These are phyloP conservation scores for Pollachius pollachius DNA, from an alignment of 2,113 vertebrate species.

Conservation along the genomic window DNA sequence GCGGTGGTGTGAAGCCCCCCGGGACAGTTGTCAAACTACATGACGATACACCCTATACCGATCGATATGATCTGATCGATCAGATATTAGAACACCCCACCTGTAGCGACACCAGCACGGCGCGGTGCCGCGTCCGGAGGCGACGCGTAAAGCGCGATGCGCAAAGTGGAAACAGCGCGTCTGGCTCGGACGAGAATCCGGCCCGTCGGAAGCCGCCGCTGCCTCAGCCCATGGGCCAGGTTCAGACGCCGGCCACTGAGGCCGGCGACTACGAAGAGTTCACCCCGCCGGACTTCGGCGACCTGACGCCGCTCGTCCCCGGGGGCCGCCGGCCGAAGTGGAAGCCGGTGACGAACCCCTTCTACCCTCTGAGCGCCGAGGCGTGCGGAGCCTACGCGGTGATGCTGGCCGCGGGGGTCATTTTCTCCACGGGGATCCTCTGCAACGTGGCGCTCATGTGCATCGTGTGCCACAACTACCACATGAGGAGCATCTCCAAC, in stretches of 20 bases:
- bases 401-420: conserved; percentile 78
- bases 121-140: no score
- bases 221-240: conserved; percentile 75
- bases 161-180: no score
- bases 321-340: conserved; percentile 47
- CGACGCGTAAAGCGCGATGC: no score
- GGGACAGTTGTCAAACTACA: no score
- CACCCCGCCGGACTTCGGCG: conserved; percentile 40
- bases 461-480: conserved; percentile 96
- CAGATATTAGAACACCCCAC: no score
- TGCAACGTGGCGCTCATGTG: conserved; percentile 96
- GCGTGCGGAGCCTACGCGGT: conserved; percentile 86
- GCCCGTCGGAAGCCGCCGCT: conserved; percentile 36
- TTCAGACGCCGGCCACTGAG: conserved; percentile 59
- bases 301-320: conserved; percentile 56
- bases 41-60: no score
- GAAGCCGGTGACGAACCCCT: conserved; percentile 83
- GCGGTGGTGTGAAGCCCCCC: no score
- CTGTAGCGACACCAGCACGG: no score
- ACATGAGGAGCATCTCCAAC: conserved; percentile 97
- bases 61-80: no score
- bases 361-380: conserved; percentile 86
- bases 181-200: neutral
- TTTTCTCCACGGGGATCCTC: conserved; percentile 89
- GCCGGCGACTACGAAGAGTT: conserved; percentile 45